A percentile compares a stretch with the other conserved stretches of the same genome.
These are phyloP conservation scores for Drosophila acutilabella DNA, from an alignment of 2,888 invertebrate genomes.

Conservation along the genomic window DNA sequence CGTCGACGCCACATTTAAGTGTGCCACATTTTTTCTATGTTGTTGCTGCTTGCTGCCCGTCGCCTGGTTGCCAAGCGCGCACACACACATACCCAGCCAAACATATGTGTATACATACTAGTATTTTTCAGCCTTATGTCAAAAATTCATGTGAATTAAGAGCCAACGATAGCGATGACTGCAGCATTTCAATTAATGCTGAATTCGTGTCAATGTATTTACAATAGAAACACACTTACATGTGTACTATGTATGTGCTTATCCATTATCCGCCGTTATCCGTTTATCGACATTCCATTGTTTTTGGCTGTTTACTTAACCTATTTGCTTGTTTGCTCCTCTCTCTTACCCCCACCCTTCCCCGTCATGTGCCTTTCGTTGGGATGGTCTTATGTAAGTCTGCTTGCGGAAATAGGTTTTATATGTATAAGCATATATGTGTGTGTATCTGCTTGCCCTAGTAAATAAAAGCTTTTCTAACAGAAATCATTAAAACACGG, in stretches of 20 bases:
- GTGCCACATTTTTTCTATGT: conserved; percentile 71
- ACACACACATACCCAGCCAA: conserved; percentile 18
- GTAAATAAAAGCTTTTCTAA: conserved; percentile 26
- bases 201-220: conserved; percentile 68
- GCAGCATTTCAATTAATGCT: conserved; percentile 76
- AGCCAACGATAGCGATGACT: conserved; percentile 67
- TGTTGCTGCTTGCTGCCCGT: conserved; percentile 35
- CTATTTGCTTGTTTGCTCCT: conserved; percentile 61
- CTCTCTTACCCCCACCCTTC: conserved; percentile 3
- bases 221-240: conserved; percentile 21
- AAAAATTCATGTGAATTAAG: conserved; percentile 74
- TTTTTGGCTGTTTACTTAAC: conserved; percentile 69
- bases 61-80: conserved; percentile 69
- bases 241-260: conserved; percentile 22
- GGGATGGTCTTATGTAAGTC: conserved; percentile 59
- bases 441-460: conserved; percentile 41
- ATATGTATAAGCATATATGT: conserved; percentile 38
- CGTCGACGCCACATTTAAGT: conserved; percentile 66
- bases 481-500: conserved; percentile 16
- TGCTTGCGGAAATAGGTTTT: conserved; percentile 74
- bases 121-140: conserved; percentile 64
- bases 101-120: conserved; percentile 34
- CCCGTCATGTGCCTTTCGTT: conserved; percentile 9
- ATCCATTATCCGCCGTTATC: conserved; percentile 13
- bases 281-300: conserved; percentile 70